A percentile compares a stretch with the other conserved stretches of the same genome.
Conservation (phyloP, 23 tunicate genomes). For the Diplosoma virens region DNA sequence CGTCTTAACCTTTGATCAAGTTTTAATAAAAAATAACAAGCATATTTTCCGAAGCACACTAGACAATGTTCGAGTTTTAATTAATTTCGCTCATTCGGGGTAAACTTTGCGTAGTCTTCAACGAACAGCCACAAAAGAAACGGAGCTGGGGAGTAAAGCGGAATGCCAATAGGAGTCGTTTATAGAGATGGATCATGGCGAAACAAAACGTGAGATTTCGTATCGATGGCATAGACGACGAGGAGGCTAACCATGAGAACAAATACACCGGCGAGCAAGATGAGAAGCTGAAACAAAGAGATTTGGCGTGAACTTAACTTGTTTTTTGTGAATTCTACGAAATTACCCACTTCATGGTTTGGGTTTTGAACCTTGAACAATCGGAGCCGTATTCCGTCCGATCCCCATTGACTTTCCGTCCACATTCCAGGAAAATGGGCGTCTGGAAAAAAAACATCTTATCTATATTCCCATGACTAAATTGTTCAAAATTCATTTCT, state of each 20-base stretch:
- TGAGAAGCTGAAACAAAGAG: constrained; percentile 31
- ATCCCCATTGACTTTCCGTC: constrained; percentile 82
- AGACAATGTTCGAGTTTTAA: too few relatives aligned
- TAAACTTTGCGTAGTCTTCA: too few relatives aligned
- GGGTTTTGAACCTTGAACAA: constrained; percentile 62
- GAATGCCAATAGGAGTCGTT: too few relatives aligned
- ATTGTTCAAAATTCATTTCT: too few relatives aligned
- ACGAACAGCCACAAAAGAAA: too few relatives aligned
- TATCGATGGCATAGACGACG: constrained; percentile 23
- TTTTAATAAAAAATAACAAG: too few relatives aligned
- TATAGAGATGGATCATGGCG: too few relatives aligned
- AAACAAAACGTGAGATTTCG: neutral
- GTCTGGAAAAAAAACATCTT: constrained; percentile 7
- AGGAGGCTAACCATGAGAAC: constrained; percentile 30
- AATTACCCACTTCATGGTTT: constrained; percentile 26
- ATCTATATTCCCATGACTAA: too few relatives aligned
- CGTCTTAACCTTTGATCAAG: too few relatives aligned
- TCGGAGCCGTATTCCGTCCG: constrained; percentile 37
- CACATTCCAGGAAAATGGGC: constrained; percentile 38
- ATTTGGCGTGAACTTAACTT: neutral
- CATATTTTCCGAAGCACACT: too few relatives aligned
- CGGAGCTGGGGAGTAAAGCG: too few relatives aligned
- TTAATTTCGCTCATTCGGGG: too few relatives aligned
- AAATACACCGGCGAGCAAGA: constrained; percentile 52
- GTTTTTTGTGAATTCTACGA: neutral